These are phyloP conservation scores for Falco concolor DNA, from an alignment of 2,797 vertebrate species.

Conservation along the genomic window DNA sequence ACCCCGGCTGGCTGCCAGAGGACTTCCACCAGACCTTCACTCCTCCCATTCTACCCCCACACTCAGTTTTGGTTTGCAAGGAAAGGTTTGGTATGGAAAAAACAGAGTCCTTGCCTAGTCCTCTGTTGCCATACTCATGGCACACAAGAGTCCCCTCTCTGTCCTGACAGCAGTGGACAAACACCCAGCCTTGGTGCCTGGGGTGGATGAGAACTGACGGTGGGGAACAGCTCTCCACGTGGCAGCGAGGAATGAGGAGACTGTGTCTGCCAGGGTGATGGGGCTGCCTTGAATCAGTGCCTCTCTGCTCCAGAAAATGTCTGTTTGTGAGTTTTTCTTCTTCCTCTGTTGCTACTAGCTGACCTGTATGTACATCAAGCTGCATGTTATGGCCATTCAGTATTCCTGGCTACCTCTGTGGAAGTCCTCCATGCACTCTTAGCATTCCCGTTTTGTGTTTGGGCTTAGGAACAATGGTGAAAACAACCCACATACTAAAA, in stretches of 20 bases:
- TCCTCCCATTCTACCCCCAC: neutral
- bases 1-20: neutral
- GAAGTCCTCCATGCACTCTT: neutral
- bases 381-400: rapidly evolving
- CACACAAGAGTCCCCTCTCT: neutral
- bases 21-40: neutral
- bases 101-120: neutral
- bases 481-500: neutral
- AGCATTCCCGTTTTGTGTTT: neutral
- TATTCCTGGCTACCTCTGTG: neutral
- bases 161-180: neutral
- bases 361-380: neutral
- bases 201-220: rapidly evolving
- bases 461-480: neutral
- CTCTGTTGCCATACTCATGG: neutral
- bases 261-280: neutral
- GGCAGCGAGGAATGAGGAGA: neutral
- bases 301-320: neutral
- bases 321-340: neutral
- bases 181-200: neutral
- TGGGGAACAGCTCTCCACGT: neutral
- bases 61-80: neutral
- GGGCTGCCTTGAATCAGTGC: no score
- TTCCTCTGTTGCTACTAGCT: neutral
- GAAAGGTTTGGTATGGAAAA: neutral